phyloP scores from a whole-genome alignment of 2,113 vertebrate species.

The Malaclemys terrapin region DNA sequence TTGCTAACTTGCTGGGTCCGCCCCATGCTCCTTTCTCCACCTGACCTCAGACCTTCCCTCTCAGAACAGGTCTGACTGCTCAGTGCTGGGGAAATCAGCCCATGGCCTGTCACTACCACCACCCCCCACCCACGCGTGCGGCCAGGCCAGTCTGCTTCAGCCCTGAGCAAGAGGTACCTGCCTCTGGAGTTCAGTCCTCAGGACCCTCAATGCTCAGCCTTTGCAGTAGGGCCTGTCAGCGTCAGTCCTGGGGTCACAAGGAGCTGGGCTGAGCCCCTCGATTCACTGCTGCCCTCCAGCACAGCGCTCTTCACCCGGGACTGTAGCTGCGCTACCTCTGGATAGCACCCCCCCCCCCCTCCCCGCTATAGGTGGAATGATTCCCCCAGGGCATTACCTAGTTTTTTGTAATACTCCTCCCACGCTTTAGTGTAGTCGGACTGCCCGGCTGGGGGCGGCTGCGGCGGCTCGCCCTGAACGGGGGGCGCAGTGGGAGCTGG shows the following conservation, averaged over 20 bases:
- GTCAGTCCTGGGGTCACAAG: background rate
- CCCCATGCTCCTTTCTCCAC: background rate
- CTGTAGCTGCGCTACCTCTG: background rate
- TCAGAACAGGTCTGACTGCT: background rate
- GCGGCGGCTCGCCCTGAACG: constrained; percentile 83
- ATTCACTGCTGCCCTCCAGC: too few relatives aligned
- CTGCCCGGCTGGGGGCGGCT: constrained; percentile 82
- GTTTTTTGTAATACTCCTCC: constrained; percentile 96
- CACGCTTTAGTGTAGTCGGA: constrained; percentile 95
- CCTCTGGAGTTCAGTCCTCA: too few relatives aligned
- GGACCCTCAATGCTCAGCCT: background rate
- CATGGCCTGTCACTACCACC: too few relatives aligned
- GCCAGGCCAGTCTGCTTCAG: background rate
- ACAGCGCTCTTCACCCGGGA: background rate
- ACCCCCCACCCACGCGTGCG: too few relatives aligned
- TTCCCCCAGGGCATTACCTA: constrained; percentile 77
- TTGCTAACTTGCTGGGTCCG: too few relatives aligned
- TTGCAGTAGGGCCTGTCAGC: too few relatives aligned
- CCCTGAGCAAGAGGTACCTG: too few relatives aligned
- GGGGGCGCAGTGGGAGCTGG: constrained; percentile 84
- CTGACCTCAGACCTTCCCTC: background rate
- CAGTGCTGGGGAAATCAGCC: background rate
- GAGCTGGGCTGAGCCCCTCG: background rate
- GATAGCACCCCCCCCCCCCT: background rate
- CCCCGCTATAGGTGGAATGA: accelerated